Evolutionary conservation across 2,113 vertebrate species (phyloP).

Genomic region (Canis aureus): DNA sequence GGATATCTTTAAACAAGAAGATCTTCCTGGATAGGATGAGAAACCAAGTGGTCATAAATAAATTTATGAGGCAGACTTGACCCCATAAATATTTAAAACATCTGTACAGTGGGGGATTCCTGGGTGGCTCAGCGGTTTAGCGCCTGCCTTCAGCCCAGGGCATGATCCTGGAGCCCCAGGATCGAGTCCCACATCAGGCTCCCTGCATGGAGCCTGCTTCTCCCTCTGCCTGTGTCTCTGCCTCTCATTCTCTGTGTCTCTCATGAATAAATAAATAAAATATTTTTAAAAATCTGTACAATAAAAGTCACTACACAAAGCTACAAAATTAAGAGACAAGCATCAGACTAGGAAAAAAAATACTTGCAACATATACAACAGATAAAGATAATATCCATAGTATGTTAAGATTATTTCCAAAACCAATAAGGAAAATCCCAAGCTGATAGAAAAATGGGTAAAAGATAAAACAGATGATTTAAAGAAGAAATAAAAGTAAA

Average conservation of each 20-base stretch:
- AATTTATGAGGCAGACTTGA: neutral
- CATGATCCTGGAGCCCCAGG: too few relatives aligned
- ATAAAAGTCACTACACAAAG: neutral
- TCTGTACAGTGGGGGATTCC: too few relatives aligned
- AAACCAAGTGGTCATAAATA: conserved; percentile 8
- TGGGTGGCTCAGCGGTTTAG: too few relatives aligned
- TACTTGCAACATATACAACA: neutral
- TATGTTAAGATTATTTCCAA: neutral
- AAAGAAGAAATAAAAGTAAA: conserved; percentile 49
- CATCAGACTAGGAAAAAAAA: conserved; percentile 36
- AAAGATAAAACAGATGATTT: conserved; percentile 35
- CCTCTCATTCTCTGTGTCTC: too few relatives aligned
- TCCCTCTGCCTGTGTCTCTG: too few relatives aligned
- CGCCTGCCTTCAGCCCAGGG: too few relatives aligned
- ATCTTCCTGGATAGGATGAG: neutral
- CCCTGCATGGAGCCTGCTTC: too few relatives aligned
- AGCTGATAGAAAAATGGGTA: conserved; percentile 45
- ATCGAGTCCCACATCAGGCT: too few relatives aligned
- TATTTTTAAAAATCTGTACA: neutral
- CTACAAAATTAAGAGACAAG: conserved; percentile 19
- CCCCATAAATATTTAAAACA: conserved; percentile 40
- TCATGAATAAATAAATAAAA: neutral
- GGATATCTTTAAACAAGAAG: conserved; percentile 9
- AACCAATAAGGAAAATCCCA: neutral
- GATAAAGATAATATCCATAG: neutral